These are phyloP conservation scores for Acrocephalus kingi DNA, from an alignment of 2,113 vertebrate species.

Conservation along the genomic window DNA sequence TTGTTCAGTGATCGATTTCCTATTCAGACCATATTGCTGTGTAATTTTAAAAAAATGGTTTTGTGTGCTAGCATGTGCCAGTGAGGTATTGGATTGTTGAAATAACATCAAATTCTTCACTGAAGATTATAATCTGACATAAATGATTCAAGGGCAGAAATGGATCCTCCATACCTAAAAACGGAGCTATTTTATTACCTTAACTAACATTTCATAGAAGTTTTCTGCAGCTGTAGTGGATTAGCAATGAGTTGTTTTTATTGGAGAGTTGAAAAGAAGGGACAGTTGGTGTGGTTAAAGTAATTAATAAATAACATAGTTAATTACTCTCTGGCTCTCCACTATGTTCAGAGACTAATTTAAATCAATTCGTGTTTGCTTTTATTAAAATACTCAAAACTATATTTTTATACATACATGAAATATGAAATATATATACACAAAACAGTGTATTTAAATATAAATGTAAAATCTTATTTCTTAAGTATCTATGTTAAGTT, in stretches of 20 bases:
- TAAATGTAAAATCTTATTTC: not conserved
- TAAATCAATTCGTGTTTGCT: conserved; percentile 17
- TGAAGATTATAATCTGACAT: conserved; percentile 28
- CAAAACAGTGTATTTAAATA: not conserved
- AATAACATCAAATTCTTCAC: not conserved
- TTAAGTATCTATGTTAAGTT: not conserved
- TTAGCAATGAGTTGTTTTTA: conserved; percentile 50
- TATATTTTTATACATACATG: not conserved
- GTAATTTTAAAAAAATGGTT: not conserved
- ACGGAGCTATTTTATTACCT: conserved; percentile 13
- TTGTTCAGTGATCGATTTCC: not conserved
- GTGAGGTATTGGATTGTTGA: conserved; percentile 16
- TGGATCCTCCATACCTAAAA: not conserved
- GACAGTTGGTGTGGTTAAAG: conserved; percentile 46
- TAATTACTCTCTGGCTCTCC: conserved; percentile 50
- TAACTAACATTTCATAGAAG: not conserved
- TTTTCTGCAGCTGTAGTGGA: conserved; percentile 40
- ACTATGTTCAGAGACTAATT: conserved; percentile 39
- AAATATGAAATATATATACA: not conserved
- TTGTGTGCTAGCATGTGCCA: not conserved
- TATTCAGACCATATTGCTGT: not conserved
- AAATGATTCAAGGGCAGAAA: conserved; percentile 6
- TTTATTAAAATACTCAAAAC: conserved; percentile 1
- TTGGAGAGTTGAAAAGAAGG: conserved; percentile 22
- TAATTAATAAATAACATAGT: conserved; percentile 60